Base-by-base conservation (phyloP, 2,113 vertebrate genomes). In the Casuarius casuarius region DNA sequence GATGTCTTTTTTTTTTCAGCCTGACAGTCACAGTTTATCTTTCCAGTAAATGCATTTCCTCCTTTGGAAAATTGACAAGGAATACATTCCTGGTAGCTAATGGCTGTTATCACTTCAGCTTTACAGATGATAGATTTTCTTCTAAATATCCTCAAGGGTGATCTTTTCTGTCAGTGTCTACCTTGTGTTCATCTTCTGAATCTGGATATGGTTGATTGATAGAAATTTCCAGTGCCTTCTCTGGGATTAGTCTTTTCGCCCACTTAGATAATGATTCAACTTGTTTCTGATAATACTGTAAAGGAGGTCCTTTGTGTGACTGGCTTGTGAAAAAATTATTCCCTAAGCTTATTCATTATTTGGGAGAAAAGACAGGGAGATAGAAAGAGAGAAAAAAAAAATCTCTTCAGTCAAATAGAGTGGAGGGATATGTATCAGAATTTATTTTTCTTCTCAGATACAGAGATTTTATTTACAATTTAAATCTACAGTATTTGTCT, bases 71-170 rank as follows among this genome's bases (percentile, higher is more conserved):
- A 94, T 42, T 97, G 97, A 97, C 97, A 97, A 92, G 87, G 74
- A 97, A 48, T 87, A 92, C 42, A 92, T 84, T 23, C 42, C 71
- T 94, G 71, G 35, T 94, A 97, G 72, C 75, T 97, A 97, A 98
- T 96, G 78, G 65, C n/a, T 97, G 61, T 95, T 98, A 97, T 95
- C 40, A 89, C 75, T 95, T 93, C 67, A 90, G 92, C 83, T 98
- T 97, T 97, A 97, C 52, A 94, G 73, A 96, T 96, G 95, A 97
- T 95, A 96, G 88, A 95, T 98, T 95, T 97, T 95, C 85, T 90
- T 97, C 78, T 95, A 96, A 97, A 97, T 93, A 97, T 86, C 56
- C 94, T 97, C 94, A 85, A 90, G 91, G 86, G 78, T 90, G 90
- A 95, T 91, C 81, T 96, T 97, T 94, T 86, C 81, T 97, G 86